phyloP scores from a whole-genome alignment of 2,797 vertebrate genomes.

The Peromyscus eremicus region DNA sequence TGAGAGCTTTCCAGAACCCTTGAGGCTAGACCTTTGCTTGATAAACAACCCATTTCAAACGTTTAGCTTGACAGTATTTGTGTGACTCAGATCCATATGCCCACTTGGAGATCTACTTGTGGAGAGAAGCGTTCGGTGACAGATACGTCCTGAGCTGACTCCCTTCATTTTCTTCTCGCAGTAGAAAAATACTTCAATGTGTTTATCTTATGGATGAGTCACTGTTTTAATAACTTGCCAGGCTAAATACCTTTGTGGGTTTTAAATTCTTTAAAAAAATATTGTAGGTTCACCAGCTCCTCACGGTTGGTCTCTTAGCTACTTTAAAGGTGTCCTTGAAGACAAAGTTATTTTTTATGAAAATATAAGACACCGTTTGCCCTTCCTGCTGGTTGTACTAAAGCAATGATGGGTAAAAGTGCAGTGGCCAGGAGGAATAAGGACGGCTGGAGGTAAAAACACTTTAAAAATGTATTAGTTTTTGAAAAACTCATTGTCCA shows the following conservation, averaged over 20 bases:
- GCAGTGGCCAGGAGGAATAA: neutral
- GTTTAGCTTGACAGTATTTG: conserved; percentile 2
- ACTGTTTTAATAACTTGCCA: conserved; percentile 7
- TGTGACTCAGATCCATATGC: neutral
- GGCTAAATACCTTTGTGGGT: neutral
- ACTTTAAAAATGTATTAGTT: neutral
- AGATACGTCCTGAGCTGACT: neutral
- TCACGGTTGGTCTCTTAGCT: neutral
- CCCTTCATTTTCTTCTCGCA: conserved; percentile 44
- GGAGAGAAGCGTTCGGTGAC: neutral
- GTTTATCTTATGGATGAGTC: conserved; percentile 10
- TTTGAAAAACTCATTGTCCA: neutral
- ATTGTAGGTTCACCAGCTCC: neutral
- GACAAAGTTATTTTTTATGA: neutral
- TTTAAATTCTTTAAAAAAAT: conserved; percentile 58
- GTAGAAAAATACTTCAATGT: neutral
- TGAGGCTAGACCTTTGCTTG: neutral
- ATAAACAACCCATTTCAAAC: neutral
- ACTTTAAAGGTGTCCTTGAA: neutral
- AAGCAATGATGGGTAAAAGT: neutral
- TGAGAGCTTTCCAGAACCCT: conserved; percentile 27
- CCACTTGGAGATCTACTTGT: neutral
- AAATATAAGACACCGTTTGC: neutral
- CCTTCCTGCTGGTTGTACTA: neutral
- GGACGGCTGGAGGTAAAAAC: neutral